Conservation (phyloP, 2,113 vertebrate genomes). For the Nesoenas mayeri region DNA sequence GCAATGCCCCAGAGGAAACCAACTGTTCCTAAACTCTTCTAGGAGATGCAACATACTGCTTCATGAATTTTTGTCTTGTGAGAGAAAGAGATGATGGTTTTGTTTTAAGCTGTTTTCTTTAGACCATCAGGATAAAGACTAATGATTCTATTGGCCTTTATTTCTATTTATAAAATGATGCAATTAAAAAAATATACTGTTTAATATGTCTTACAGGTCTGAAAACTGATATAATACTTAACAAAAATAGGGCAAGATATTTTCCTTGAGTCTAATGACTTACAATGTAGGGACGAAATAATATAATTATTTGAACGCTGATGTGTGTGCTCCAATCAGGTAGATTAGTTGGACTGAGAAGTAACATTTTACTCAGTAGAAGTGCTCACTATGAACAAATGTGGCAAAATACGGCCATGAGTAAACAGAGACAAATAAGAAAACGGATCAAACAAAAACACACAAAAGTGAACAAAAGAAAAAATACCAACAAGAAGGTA, state of each 20-base stretch:
- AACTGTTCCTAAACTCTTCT: constrained; percentile 38
- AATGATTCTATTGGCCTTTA: not conserved
- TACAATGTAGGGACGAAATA: not conserved
- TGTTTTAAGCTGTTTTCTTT: not conserved
- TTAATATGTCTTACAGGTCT: not conserved
- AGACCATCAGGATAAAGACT: not conserved
- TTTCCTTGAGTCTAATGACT: not conserved
- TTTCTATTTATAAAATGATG: not conserved
- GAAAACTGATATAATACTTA: not conserved
- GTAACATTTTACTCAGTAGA: not conserved
- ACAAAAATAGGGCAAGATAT: not conserved
- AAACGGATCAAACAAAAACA: not conserved
- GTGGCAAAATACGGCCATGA: not conserved
- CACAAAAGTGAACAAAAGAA: not conserved
- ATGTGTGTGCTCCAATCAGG: not conserved
- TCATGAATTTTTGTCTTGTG: constrained; percentile 18
- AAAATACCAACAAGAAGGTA: not conserved
- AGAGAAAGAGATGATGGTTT: not conserved
- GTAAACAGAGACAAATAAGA: not conserved
- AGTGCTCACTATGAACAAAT: not conserved
- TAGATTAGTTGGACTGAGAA: not conserved
- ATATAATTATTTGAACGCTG: not conserved
- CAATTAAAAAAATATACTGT: accelerated
- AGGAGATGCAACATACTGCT: constrained; percentile 9
- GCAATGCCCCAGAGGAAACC: constrained; percentile 42